Evolutionary conservation across 2,797 vertebrate genomes (phyloP).

Genomic region (Acanthopagrus latus): DNA sequence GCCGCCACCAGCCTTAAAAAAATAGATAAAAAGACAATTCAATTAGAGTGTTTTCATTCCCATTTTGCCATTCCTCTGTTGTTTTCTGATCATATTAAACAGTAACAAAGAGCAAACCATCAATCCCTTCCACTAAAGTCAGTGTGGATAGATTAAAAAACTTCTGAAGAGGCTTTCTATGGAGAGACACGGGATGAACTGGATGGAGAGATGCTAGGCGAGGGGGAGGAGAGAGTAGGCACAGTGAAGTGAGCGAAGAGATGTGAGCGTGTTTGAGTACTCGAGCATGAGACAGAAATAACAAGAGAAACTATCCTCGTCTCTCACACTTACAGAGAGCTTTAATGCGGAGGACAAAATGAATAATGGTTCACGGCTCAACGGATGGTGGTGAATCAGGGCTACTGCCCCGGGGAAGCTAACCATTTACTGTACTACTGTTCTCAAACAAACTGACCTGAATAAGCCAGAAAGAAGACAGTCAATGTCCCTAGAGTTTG

Average conservation of each 20-base stretch:
- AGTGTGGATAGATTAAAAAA: neutral
- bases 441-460: constrained; percentile 43
- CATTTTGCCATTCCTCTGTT: neutral
- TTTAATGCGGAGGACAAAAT: constrained; percentile 45
- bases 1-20: constrained; percentile 89
- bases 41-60: neutral
- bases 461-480: constrained; percentile 25
- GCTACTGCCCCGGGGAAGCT: constrained; percentile 40
- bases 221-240: constrained; percentile 40
- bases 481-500: neutral
- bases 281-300: constrained; percentile 64
- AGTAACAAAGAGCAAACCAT: constrained; percentile 1
- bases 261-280: constrained; percentile 38
- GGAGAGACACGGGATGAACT: constrained; percentile 21
- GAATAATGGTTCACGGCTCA: constrained; percentile 58
- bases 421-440: constrained; percentile 52
- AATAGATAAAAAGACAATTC: constrained; percentile 5
- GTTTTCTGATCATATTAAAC: neutral
- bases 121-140: neutral
- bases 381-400: constrained; percentile 46
- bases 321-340: constrained; percentile 47
- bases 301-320: constrained; percentile 47
- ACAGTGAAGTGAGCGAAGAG: constrained; percentile 21
- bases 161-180: neutral
- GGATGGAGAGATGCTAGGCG: constrained; percentile 41